These are phyloP conservation scores for Drosophila nigritarsus DNA, from an alignment of 2,888 invertebrate genomes.

Conservation along the genomic window DNA sequence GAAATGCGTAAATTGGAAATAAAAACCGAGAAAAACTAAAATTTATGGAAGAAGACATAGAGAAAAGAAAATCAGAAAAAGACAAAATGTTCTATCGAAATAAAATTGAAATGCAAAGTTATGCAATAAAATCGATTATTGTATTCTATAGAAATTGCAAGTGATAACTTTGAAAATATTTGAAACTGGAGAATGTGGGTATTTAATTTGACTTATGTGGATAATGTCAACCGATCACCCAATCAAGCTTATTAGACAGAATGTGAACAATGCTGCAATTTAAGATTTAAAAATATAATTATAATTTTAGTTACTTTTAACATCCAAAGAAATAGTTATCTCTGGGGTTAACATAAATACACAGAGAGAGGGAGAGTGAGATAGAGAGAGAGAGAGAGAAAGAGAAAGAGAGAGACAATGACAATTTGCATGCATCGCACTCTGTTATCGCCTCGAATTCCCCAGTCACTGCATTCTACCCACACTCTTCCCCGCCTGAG, in stretches of 20 bases:
- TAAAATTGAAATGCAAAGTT: background rate
- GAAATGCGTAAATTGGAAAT: conserved; percentile 17
- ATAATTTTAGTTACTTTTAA: background rate
- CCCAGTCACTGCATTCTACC: background rate
- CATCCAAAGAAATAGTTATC: background rate
- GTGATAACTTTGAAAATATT: background rate
- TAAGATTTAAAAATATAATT: background rate
- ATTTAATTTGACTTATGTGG: too few relatives aligned
- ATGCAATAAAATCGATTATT: background rate
- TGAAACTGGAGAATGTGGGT: background rate
- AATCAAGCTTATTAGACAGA: too few relatives aligned
- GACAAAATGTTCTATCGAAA: background rate
- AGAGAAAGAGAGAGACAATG: background rate
- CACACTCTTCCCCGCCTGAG: background rate
- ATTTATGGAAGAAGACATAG: background rate
- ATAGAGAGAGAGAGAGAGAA: background rate
- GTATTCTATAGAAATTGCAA: too few relatives aligned
- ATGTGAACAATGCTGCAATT: background rate
- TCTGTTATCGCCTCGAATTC: conserved; percentile 38
- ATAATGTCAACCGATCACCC: too few relatives aligned
- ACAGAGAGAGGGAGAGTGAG: background rate
- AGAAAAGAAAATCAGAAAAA: background rate
- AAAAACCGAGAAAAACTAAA: background rate
- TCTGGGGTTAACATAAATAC: background rate
- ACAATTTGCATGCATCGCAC: conserved; percentile 5